Conservation (phyloP, 2,113 vertebrate genomes). For the Tetrax tetrax region DNA sequence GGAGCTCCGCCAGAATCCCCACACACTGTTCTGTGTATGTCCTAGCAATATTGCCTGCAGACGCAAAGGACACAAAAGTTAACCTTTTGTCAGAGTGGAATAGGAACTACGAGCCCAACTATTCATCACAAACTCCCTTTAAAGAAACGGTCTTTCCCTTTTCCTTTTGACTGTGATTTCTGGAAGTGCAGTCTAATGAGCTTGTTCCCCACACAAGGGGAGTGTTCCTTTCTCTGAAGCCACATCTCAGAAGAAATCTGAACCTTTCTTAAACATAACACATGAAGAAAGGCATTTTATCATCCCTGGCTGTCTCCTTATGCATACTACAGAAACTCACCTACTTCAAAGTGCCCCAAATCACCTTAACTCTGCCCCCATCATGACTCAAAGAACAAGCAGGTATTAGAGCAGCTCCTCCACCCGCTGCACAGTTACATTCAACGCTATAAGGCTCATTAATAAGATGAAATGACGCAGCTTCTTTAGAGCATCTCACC, state of each 20-base stretch:
- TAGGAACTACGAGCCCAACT: neutral
- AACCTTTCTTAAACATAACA: neutral
- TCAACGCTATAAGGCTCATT: neutral
- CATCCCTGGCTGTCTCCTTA: neutral
- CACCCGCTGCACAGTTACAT: neutral
- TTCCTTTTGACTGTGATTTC: neutral
- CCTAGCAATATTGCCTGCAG: constrained; percentile 86
- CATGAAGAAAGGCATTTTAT: neutral
- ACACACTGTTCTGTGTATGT: constrained; percentile 92
- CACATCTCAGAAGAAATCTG: neutral
- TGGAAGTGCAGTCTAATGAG: neutral
- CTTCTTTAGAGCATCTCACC: neutral
- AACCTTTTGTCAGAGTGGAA: neutral
- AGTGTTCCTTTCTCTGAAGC: neutral
- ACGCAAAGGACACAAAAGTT: neutral
- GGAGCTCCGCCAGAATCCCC: constrained; percentile 87
- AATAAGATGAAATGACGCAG: neutral
- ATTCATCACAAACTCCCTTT: neutral
- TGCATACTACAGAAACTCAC: neutral
- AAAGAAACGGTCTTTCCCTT: neutral
- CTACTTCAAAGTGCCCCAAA: neutral
- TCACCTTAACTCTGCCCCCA: neutral
- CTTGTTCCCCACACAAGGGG: neutral
- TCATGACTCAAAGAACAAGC: neutral
- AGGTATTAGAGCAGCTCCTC: neutral